Conservation (phyloP, 2,113 vertebrate species). For the Sorex fumeus region DNA sequence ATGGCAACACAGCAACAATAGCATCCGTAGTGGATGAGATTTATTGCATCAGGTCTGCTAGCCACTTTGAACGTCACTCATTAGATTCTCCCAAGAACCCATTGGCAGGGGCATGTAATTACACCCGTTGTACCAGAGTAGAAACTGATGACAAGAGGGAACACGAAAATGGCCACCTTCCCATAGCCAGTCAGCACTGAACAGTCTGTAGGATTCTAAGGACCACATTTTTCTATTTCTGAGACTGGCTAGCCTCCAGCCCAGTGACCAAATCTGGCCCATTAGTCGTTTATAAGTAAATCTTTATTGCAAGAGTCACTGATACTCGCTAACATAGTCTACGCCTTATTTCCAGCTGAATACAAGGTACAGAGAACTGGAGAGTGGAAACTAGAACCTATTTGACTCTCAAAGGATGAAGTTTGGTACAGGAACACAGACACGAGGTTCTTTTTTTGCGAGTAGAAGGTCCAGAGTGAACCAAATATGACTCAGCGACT, state of each 20-base stretch:
- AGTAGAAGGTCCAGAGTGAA: background rate
- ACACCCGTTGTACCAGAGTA: background rate
- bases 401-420: background rate
- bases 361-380: background rate
- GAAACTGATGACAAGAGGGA: background rate
- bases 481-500: background rate
- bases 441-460: background rate
- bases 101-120: rapidly evolving
- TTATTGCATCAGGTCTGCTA: background rate
- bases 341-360: background rate
- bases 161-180: background rate
- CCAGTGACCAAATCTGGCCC: background rate
- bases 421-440: background rate
- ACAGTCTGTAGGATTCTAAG: background rate
- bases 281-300: conserved; percentile 49
- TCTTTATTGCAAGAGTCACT: background rate
- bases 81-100: background rate
- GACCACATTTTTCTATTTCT: background rate
- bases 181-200: too few species aligned
- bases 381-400: background rate
- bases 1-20: background rate
- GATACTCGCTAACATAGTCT: background rate
- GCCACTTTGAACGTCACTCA: background rate
- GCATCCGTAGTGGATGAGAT: rapidly evolving
- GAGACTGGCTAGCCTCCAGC: background rate